Conservation (phyloP, 64 coral and sea anemone species). For the Montipora sp. region DNA sequence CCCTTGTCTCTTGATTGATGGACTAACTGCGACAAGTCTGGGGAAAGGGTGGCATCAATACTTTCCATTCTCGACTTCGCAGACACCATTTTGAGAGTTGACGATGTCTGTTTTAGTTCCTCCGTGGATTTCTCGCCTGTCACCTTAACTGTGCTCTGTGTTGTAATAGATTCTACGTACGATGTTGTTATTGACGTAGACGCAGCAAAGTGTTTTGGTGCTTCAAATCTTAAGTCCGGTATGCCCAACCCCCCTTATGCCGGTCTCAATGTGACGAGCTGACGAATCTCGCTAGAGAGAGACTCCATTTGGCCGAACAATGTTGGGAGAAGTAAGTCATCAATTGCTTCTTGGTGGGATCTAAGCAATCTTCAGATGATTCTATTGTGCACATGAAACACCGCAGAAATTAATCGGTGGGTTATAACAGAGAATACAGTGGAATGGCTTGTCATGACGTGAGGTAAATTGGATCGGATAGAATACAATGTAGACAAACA, state of each 20-base stretch:
- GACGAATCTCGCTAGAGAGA: not conserved
- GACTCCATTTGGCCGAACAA: conserved; percentile 28
- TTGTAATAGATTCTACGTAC: conserved; percentile 34
- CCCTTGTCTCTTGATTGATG: not conserved
- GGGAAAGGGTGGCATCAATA: not conserved
- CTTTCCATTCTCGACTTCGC: not conserved
- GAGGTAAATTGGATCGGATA: not conserved
- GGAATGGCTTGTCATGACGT: not conserved
- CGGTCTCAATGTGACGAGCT: not conserved
- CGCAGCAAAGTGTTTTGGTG: conserved; percentile 20
- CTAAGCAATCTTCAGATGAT: conserved; percentile 41
- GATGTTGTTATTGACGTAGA: not conserved
- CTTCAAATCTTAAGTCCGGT: not conserved
- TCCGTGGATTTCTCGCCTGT: not conserved
- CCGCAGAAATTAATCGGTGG: not conserved
- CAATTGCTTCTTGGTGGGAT: not conserved
- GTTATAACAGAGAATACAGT: not conserved
- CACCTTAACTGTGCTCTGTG: not conserved
- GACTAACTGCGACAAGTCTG: conserved; percentile 1
- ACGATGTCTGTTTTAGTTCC: not conserved
- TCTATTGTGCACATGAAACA: conserved; percentile 41
- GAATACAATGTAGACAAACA: not conserved
- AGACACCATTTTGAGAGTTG: not conserved
- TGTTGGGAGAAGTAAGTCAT: conserved; percentile 26
- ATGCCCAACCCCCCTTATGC: conserved; percentile 1